Evolutionary conservation across 2,113 vertebrate species (phyloP), one percentile per base, ranked within the genome.

Genomic region (Silurus meridionalis): DNA sequence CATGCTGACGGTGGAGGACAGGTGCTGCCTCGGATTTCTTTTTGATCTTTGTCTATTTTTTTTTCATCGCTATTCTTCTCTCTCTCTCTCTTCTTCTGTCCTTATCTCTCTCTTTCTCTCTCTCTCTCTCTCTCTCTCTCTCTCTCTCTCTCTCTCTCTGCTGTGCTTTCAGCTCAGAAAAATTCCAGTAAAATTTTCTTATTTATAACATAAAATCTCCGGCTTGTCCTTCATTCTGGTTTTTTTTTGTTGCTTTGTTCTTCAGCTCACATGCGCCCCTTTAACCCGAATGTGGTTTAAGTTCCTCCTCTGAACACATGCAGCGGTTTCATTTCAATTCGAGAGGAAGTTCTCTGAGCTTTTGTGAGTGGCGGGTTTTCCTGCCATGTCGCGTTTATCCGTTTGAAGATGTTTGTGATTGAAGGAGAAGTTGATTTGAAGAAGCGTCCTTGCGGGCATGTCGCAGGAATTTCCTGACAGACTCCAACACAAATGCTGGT

Each of bases 341-440:
- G 37, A 82, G 53, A 48, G 84, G 83, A 88, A 52, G 48, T 75
- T 52, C 69, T 4, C 17, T 10, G 37, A 80, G 64, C 5, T 8
- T 50, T 1, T 67, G 52, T 60, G n/a, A 75, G 57, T 6, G 53
- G 63, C 64, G 28, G 82, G 21, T 57, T 80, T 89, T 89, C 79
- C 75, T 86, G 63, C 53, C 57, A 75, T 23, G 60, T 46, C 17
- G 52, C 83, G 55, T 84, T 80, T 58, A 53, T 28, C 58, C 5
- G 19, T 82, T 88, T 80, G 52, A 9, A 69, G 50, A 23, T 21
- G 28, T 55, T 64, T 67, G 81, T 64, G 64, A 64, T 55, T 55
- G 80, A 86, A 55, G 50, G 58, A 74, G 67, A 57, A 52, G 71
- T n/a, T 67, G 55, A 83, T 83, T 78, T n/a, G 79, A 86, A 82